Evolutionary conservation across 2,888 invertebrate genomes (phyloP).

Genomic region (Agapostemon virescens): DNA sequence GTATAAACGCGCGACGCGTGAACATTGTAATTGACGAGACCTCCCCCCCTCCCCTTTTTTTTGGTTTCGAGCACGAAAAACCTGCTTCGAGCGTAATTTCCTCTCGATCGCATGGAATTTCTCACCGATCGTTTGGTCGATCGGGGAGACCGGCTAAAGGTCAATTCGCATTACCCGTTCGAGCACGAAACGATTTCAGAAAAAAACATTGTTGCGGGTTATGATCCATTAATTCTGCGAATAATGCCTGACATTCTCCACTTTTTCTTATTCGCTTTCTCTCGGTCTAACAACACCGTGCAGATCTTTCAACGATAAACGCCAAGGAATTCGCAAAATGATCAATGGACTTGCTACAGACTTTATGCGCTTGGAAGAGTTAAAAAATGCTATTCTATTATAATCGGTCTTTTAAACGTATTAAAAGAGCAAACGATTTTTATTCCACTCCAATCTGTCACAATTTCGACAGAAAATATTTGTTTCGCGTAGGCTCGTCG

Average conservation of each 20-base stretch:
- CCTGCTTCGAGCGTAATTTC: constrained; percentile 44
- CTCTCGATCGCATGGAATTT: constrained; percentile 30
- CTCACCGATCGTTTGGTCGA: constrained; percentile 27
- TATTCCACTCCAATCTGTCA: too few relatives aligned
- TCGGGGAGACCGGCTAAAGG: not conserved
- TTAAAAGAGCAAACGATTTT: too few relatives aligned
- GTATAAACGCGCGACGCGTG: constrained; percentile 31
- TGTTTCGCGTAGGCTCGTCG: too few relatives aligned
- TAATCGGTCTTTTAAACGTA: too few relatives aligned
- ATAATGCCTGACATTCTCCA: not conserved
- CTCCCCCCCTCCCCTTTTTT: not conserved
- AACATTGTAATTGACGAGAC: constrained; percentile 34
- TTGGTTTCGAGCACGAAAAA: constrained; percentile 24
- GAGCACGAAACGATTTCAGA: not conserved
- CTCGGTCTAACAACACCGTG: not conserved
- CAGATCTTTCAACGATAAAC: not conserved
- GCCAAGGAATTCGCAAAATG: not conserved
- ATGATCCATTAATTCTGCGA: not conserved
- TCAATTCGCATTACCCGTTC: not conserved
- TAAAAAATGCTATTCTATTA: too few relatives aligned
- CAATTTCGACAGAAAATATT: too few relatives aligned
- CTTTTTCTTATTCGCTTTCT: not conserved
- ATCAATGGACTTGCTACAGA: too few relatives aligned
- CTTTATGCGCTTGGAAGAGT: too few relatives aligned
- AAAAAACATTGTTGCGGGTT: not conserved